These are phyloP conservation scores for Araneus ventricosus DNA, from an alignment of 1,140 invertebrate genomes.

Conservation along the genomic window DNA sequence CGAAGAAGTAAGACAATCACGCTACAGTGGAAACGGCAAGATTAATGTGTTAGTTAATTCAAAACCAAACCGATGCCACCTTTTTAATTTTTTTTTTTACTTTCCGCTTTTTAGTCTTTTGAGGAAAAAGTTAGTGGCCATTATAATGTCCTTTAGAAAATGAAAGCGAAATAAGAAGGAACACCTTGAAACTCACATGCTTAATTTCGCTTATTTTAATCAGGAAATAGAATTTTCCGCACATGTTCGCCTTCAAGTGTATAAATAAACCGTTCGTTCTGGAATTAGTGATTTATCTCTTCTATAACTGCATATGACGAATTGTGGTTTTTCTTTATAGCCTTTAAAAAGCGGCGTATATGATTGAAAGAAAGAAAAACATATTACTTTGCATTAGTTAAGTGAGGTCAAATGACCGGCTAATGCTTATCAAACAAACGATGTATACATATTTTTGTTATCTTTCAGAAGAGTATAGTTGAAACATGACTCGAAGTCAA, in stretches of 20 bases:
- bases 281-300: background rate
- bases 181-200: background rate
- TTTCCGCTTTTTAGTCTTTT: background rate
- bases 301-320: too few species aligned
- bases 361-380: background rate
- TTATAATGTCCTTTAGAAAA: constrained; percentile 22
- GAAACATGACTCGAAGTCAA: too few species aligned
- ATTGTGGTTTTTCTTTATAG: background rate
- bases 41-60: background rate
- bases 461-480: too few species aligned
- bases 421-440: background rate
- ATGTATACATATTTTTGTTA: background rate
- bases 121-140: background rate
- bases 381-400: background rate
- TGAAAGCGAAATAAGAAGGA: constrained; percentile 8
- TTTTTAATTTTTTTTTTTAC: background rate
- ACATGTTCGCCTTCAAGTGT: background rate
- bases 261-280: background rate
- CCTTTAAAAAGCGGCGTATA: background rate
- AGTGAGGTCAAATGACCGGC: background rate
- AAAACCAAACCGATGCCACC: background rate
- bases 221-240: background rate
- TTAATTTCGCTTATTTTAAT: background rate
- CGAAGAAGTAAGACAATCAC: background rate
- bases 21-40: background rate